phyloP scores from a whole-genome alignment of 2,888 invertebrate genomes.

The Dolichopus griseipennis region DNA sequence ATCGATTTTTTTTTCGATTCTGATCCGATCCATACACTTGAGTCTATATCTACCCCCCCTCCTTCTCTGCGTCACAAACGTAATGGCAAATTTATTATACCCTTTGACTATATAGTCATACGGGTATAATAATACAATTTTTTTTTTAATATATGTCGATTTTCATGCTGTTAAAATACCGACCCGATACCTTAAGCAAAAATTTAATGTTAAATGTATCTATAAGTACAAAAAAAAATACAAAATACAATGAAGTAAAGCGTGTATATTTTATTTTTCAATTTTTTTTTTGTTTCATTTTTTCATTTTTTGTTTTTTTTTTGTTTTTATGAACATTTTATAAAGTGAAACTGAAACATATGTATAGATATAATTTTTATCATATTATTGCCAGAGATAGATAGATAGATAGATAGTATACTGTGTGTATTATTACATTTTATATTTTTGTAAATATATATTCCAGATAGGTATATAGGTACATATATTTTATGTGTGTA shows the following conservation, averaged over 20 bases:
- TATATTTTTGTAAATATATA: neutral
- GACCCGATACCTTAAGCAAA: constrained; percentile 3
- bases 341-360: neutral
- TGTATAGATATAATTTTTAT: neutral
- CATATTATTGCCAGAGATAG: too few species aligned
- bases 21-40: too few species aligned
- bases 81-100: too few species aligned
- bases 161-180: neutral
- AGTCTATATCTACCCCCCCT: too few species aligned
- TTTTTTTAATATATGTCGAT: neutral
- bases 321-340: neutral
- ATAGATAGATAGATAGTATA: neutral
- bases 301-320: neutral
- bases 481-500: too few species aligned
- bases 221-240: neutral
- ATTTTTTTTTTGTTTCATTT: too few species aligned
- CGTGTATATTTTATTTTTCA: neutral
- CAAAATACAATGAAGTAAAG: neutral
- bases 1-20: too few species aligned
- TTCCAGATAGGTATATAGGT: neutral
- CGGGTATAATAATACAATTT: too few species aligned
- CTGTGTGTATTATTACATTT: neutral
- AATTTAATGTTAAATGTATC: constrained; percentile 4
- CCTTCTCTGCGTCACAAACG: too few species aligned
- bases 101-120: too few species aligned